Evolutionary conservation across 1,140 invertebrate genomes (phyloP).

Genomic region (Trialeurodes vaporariorum): DNA sequence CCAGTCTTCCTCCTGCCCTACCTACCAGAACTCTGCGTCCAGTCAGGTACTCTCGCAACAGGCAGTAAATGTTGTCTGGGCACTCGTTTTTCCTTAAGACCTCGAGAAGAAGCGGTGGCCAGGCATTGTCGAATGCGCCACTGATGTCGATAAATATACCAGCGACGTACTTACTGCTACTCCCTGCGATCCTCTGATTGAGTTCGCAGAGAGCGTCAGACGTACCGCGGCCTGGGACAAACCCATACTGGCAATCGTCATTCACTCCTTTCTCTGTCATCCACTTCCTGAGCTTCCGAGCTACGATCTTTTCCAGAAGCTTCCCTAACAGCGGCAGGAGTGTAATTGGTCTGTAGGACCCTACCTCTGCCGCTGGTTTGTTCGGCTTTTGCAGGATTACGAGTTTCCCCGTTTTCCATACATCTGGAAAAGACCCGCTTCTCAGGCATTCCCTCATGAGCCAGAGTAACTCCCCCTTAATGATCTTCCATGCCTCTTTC

Average conservation of each 20-base stretch:
- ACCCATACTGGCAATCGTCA: background rate
- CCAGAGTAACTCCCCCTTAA: too few relatives aligned
- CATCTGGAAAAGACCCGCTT: background rate
- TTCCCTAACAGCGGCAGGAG: conserved; percentile 20
- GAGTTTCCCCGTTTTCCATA: conserved; percentile 7
- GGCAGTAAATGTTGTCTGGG: background rate
- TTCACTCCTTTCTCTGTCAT: background rate
- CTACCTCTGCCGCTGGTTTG: conserved; percentile 8
- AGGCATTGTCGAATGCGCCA: conserved; percentile 13
- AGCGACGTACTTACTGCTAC: background rate
- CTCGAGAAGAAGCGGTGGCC: conserved; percentile 10
- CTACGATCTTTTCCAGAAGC: conserved; percentile 14
- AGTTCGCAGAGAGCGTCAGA: conserved; percentile 12
- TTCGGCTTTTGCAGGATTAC: conserved; percentile 17
- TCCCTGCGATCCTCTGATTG: background rate
- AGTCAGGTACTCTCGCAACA: background rate
- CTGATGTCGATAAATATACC: conserved; percentile 12
- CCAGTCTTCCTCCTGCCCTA: background rate
- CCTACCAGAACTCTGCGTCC: background rate
- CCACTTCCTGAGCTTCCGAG: background rate
- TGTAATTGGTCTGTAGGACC: conserved; percentile 21
- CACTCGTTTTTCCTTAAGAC: background rate
- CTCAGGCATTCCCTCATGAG: too few relatives aligned
- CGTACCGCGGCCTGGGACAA: conserved; percentile 18
- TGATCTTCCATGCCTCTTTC: too few relatives aligned